These are phyloP conservation scores for Terebella lapidaria DNA, from an alignment of 2,888 invertebrate species.

Conservation along the genomic window DNA sequence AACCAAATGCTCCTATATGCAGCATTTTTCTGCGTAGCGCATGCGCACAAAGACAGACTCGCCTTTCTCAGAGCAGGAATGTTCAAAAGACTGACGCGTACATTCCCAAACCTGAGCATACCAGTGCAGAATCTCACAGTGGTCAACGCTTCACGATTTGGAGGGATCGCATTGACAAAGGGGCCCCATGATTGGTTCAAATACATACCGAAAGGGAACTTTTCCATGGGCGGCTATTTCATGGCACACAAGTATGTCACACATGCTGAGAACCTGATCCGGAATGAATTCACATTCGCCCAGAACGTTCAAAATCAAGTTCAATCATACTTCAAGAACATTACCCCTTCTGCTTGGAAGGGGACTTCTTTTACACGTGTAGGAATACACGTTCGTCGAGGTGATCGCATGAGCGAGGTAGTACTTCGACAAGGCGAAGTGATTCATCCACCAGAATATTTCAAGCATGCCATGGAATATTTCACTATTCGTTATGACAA, in stretches of 20 bases:
- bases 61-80: no score
- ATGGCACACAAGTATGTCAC: background rate
- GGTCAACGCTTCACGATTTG: no score
- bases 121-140: no score
- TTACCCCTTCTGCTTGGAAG: background rate
- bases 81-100: no score
- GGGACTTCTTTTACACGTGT: background rate
- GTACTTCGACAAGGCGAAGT: background rate
- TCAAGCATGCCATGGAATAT: background rate
- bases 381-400: background rate
- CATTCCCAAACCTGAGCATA: no score
- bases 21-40: background rate
- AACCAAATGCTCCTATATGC: background rate
- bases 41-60: no score
- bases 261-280: background rate
- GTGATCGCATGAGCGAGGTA: background rate
- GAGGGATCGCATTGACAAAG: background rate
- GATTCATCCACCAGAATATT: background rate
- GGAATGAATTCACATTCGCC: background rate
- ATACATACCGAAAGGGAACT: no score
- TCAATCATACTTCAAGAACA: background rate
- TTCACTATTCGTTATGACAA: background rate
- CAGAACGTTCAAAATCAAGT: background rate
- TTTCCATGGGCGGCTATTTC: background rate
- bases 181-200: background rate